Percentiles rank a stretch among this genome's conserved stretches.
Evolutionary conservation across 2,113 vertebrate genomes (phyloP).

Genomic region (Stomatorhinus ivindoensis): DNA sequence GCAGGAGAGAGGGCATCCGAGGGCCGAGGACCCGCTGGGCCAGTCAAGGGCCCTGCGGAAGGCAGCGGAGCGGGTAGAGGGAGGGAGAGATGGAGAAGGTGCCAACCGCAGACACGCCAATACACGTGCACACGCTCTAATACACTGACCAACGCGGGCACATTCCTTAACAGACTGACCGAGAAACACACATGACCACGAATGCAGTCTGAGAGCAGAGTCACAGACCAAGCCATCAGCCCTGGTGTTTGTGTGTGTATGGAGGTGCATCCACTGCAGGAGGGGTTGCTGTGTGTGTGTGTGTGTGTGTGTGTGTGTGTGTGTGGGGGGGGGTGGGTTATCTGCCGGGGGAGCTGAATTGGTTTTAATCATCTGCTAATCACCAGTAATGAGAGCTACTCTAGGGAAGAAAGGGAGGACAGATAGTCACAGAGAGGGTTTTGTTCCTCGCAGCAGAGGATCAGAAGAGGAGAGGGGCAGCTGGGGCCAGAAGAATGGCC

Average conservation of each 20-base stretch:
- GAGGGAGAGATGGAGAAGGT: not conserved
- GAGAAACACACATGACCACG: not conserved
- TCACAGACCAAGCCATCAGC: conserved; percentile 78
- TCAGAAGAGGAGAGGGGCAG: conserved; percentile 76
- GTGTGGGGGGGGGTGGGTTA: conserved; percentile 20
- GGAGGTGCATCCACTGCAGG: not conserved
- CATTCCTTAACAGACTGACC: not conserved
- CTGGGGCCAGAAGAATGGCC: conserved; percentile 72
- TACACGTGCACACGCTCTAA: not conserved
- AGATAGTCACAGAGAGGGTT: conserved; percentile 79
- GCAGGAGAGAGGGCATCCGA: not conserved
- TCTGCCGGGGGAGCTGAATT: conserved; percentile 82
- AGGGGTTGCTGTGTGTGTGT: not conserved
- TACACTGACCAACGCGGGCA: not conserved
- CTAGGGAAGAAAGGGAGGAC: conserved; percentile 84
- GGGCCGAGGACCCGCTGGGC: not conserved
- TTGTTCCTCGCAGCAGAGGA: conserved; percentile 78
- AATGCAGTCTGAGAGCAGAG: conserved; percentile 17
- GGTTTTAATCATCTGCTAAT: conserved; percentile 88
- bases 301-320: not conserved
- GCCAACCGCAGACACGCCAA: not conserved
- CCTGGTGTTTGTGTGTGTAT: conserved; percentile 58
- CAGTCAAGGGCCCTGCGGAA: not conserved
- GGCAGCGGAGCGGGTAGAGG: not conserved
- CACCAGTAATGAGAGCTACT: conserved; percentile 87